These are phyloP conservation scores for Brachionus paranguensis DNA, from an alignment of 1,140 invertebrate species.

Conservation along the genomic window DNA sequence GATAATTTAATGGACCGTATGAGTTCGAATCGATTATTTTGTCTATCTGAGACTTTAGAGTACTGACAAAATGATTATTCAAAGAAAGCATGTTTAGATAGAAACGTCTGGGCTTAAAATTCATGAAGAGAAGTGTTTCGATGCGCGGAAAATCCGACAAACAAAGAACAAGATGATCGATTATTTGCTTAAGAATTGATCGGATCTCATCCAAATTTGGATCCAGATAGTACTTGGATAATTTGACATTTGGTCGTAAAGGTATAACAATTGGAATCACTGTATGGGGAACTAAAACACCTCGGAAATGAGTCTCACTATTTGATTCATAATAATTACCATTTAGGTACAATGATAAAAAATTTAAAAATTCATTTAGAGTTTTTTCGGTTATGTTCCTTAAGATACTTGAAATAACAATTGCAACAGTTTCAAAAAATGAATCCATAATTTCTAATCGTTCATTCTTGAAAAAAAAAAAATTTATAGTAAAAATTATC, in stretches of 20 bases:
- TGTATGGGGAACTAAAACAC: background rate
- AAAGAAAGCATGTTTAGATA: background rate
- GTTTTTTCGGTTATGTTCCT: background rate
- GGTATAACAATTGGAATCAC: background rate
- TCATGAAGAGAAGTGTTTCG: background rate
- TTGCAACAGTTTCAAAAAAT: conserved; percentile 1
- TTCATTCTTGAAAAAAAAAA: background rate
- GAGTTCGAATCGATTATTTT: background rate
- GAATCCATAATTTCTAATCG: background rate
- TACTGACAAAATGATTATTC: background rate
- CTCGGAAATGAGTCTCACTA: background rate
- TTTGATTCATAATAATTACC: background rate
- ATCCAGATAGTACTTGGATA: background rate
- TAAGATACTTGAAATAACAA: background rate
- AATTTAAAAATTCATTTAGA: background rate
- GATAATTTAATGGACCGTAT: background rate
- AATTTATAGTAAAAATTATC: no score
- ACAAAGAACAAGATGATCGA: background rate
- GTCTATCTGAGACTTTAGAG: background rate
- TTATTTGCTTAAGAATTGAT: background rate
- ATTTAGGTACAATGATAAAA: background rate
- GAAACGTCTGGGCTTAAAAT: background rate
- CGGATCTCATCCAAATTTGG: background rate
- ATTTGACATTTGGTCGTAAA: background rate
- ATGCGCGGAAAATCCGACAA: background rate